Evolutionary conservation across 1,140 invertebrate species (phyloP), one percentile per base, ranked within the genome.

Genomic region (Heliconius nattereri): DNA sequence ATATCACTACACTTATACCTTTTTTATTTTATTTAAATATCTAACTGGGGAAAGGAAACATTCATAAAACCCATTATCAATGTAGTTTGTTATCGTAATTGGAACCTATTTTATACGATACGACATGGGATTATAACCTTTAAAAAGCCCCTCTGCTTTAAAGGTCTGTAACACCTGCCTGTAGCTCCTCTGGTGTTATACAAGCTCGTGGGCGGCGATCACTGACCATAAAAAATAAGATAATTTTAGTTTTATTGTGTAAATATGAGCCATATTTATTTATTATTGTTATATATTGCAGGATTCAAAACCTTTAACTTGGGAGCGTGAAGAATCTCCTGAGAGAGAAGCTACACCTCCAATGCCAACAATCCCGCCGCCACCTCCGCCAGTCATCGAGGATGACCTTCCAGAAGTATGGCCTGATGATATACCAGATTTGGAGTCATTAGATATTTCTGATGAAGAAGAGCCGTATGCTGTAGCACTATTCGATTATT

Each of bases 341-440:
- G 90, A 92, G 49, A 84, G 88, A 32, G 90, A 91, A 78, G 83
- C 87, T 3, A 97, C 97, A 8, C 97, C 96, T 0, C 97, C 97
- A 0, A 98, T 97, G 97, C 97, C 97, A 8, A 95, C 95, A 23
- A 95, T 96, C 75, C 97, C 97, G 2, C 97, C 97, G 8, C 96
- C 97, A 20, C 96, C 96, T 11, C 96, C 97, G 0, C 87, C 95
- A 52, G 93, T 95, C 40, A 87, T 94, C 81, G 90, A 94, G 85
- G 83, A 90, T 71, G 79, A 94, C 32, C 73, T 91, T 3, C 85
- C 85, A 37, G 85, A 92, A 49, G 85, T 84, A 75, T 95, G 88
- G 91, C 94, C 88, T 3, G 85, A 88, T 20, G 87, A 90, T 37
- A 70, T 76, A 16, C 81, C 79, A 26, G 81, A 84, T 11, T 78